phyloP scores from a whole-genome alignment of 2,113 vertebrate species.

The Cyprinus carpio region DNA sequence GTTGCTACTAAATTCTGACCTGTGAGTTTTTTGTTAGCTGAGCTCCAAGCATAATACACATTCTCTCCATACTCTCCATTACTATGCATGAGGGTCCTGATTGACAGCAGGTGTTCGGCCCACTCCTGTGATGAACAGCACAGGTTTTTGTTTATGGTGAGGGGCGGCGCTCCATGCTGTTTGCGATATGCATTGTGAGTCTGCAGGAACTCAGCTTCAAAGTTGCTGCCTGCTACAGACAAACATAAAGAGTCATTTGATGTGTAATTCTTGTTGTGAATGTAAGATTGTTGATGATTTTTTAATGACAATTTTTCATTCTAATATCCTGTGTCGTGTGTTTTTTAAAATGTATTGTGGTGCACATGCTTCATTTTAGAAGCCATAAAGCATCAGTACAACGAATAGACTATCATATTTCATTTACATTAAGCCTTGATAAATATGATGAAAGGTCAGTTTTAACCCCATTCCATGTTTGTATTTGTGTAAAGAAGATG shows the following conservation, averaged over 20 bases:
- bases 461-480: neutral
- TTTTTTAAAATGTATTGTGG: neutral
- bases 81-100: slow-evolving; percentile 62
- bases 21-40: slow-evolving; percentile 49
- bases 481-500: neutral
- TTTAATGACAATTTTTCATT: neutral
- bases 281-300: too few relatives aligned
- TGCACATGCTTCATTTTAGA: neutral
- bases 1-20: neutral
- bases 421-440: neutral
- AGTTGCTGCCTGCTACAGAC: slow-evolving; percentile 42
- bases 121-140: slow-evolving; percentile 60
- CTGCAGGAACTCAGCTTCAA: slow-evolving; percentile 62
- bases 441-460: neutral
- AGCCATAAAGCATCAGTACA: neutral
- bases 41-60: slow-evolving; percentile 65
- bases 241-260: slow-evolving; percentile 6
- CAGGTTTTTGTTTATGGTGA: slow-evolving; percentile 56
- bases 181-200: slow-evolving; percentile 62
- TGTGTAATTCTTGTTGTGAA: too few relatives aligned
- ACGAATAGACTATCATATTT: neutral
- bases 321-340: neutral
- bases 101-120: slow-evolving; percentile 62
- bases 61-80: slow-evolving; percentile 63
- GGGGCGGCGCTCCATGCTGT: slow-evolving; percentile 59